Percentiles rank a stretch among this genome's conserved stretches.
phyloP scores from a whole-genome alignment of 2,888 invertebrate genomes.

The Lasius platythorax region DNA sequence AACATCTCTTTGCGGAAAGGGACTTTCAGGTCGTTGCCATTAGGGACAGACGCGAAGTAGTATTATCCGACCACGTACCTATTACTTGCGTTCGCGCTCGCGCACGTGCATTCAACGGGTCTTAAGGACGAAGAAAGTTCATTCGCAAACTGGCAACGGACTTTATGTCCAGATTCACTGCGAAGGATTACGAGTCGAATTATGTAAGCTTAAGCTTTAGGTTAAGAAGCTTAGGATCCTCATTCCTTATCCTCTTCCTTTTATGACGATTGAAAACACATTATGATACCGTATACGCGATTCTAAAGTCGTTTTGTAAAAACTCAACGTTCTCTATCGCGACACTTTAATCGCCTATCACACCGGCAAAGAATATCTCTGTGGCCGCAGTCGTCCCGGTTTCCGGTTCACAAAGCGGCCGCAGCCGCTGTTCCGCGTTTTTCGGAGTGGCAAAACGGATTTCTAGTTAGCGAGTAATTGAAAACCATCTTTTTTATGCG shows the following conservation, averaged over 20 bases:
- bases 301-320: not conserved
- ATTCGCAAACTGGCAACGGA: constrained; percentile 67
- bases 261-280: constrained; percentile 36
- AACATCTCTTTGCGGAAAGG: not conserved
- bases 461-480: constrained; percentile 55
- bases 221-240: constrained; percentile 76
- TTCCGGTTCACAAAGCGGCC: constrained; percentile 29
- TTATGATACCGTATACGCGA: not conserved
- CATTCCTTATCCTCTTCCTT: constrained; percentile 30
- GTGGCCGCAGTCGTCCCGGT: not conserved
- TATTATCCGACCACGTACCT: constrained; percentile 31
- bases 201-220: constrained; percentile 65
- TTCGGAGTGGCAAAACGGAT: constrained; percentile 36
- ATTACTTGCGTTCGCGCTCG: constrained; percentile 32
- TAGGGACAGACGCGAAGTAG: constrained; percentile 40
- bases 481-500: constrained; percentile 52
- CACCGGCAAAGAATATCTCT: constrained; percentile 18
- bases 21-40: not conserved
- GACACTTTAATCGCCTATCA: constrained; percentile 13
- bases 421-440: constrained; percentile 34
- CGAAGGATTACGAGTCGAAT: constrained; percentile 76
- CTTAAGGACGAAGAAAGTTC: constrained; percentile 42
- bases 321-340: constrained; percentile 12
- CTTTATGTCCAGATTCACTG: constrained; percentile 74
- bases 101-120: constrained; percentile 16